Conservation (phyloP, 2,888 invertebrate species). For the Xanthorhoe spadicearia region DNA sequence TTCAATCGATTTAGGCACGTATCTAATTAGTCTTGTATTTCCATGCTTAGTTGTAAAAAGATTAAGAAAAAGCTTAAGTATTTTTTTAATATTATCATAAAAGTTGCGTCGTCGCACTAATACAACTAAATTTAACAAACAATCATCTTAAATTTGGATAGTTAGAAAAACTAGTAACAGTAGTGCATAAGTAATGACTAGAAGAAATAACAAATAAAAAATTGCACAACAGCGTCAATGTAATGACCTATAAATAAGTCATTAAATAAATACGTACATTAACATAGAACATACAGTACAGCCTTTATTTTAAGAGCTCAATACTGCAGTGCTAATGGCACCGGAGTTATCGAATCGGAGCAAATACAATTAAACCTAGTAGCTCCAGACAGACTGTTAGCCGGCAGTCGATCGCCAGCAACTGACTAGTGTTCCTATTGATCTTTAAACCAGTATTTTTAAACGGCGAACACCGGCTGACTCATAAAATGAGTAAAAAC, state of each 20-base stretch:
- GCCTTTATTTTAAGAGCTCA: conserved; percentile 17
- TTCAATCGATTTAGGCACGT: background rate
- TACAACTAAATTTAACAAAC: too few species aligned
- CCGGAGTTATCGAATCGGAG: conserved; percentile 18
- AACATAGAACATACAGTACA: background rate
- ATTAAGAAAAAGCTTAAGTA: too few species aligned
- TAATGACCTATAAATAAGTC: background rate
- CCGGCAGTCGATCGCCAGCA: conserved; percentile 12
- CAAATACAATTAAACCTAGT: conserved; percentile 28
- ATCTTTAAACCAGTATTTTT: conserved; percentile 32
- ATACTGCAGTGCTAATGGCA: conserved; percentile 19
- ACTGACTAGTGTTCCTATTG: conserved; percentile 25
- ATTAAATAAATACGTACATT: background rate
- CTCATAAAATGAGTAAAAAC: conserved; percentile 45
- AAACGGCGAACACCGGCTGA: conserved; percentile 37
- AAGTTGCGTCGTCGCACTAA: too few species aligned
- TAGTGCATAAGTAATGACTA: background rate
- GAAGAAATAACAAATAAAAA: background rate
- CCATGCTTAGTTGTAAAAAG: too few species aligned
- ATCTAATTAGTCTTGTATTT: too few species aligned
- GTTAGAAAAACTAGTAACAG: too few species aligned
- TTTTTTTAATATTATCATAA: too few species aligned
- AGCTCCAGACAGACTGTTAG: conserved; percentile 13
- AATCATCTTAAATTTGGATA: too few species aligned
- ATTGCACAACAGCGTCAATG: background rate